Percentiles rank a stretch among this genome's conserved stretches.
Conservation (phyloP, 2,888 invertebrate species). For the Sabatieria punctata region DNA sequence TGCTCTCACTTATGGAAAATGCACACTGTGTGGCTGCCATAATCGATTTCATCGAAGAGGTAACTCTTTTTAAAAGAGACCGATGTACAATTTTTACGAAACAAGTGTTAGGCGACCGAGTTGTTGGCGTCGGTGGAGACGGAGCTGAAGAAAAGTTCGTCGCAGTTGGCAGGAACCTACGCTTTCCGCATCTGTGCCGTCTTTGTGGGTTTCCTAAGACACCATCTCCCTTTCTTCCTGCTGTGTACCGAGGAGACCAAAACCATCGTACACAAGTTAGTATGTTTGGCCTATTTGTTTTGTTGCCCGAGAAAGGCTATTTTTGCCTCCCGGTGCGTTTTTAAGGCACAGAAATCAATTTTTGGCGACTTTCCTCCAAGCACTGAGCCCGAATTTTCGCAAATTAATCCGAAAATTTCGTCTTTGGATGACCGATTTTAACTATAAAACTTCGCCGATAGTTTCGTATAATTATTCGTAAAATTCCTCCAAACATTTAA, state of each 20-base stretch:
- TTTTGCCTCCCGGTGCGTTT: too few species aligned
- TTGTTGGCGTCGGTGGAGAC: conserved; percentile 81
- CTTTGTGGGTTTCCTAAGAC: conserved; percentile 74
- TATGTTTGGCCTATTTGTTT: too few species aligned
- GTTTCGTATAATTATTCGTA: too few species aligned
- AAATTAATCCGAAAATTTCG: too few species aligned
- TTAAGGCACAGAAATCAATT: too few species aligned
- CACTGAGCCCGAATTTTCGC: too few species aligned
- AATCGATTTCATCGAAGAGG: conserved; percentile 77
- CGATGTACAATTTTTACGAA: neutral
- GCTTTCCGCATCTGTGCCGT: conserved; percentile 77
- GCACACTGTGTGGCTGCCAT: conserved; percentile 81
- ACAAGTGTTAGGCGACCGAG: conserved; percentile 55
- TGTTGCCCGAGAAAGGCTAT: too few species aligned
- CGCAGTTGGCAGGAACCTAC: conserved; percentile 63
- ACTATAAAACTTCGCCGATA: too few species aligned
- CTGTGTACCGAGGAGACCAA: conserved; percentile 75
- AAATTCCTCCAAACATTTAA: too few species aligned
- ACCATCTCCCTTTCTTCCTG: conserved; percentile 81
- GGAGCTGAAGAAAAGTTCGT: conserved; percentile 52
- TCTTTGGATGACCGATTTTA: too few species aligned
- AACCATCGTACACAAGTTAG: conserved; percentile 65
- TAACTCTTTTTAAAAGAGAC: too few species aligned
- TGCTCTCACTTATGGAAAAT: conserved; percentile 89
- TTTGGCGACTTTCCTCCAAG: too few species aligned